Evolutionary conservation across 2,113 vertebrate species (phyloP).

Genomic region (Brachionichthys hirsutus): DNA sequence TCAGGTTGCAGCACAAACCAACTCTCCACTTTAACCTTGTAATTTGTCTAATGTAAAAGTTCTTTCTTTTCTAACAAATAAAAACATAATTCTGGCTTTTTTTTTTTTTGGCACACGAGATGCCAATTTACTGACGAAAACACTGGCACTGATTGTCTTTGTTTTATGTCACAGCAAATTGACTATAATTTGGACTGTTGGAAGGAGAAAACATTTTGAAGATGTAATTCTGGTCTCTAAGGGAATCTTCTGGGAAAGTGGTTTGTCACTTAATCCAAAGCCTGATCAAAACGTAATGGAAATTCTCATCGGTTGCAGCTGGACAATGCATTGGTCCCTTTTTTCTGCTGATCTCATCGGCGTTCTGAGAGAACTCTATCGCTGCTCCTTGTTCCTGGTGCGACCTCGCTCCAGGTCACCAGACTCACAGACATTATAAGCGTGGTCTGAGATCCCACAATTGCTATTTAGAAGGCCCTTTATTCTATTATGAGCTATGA

Average conservation of each 20-base stretch:
- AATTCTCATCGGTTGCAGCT: not conserved
- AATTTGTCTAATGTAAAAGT: no score
- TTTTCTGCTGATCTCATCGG: not conserved
- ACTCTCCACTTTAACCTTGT: no score
- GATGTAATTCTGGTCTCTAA: not conserved
- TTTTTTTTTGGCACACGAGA: constrained; percentile 22
- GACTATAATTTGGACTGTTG: not conserved
- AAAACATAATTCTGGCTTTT: constrained; percentile 27
- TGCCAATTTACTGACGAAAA: no score
- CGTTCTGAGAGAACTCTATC: constrained; percentile 5
- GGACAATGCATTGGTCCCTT: not conserved
- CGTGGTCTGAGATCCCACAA: not conserved
- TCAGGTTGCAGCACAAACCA: no score
- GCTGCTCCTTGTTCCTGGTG: constrained; percentile 2
- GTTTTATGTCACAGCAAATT: no score
- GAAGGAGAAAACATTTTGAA: not conserved
- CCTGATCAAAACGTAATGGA: not conserved
- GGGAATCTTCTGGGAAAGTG: not conserved
- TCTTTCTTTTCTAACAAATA: constrained; percentile 21
- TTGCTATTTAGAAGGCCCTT: constrained; percentile 56
- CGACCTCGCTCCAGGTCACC: constrained; percentile 20
- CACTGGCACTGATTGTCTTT: no score
- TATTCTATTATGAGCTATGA: constrained; percentile 63
- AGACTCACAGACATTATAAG: constrained; percentile 7
- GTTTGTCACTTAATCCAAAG: not conserved